These are phyloP conservation scores for Cheilosia urbana DNA, from an alignment of 2,888 invertebrate species.

Conservation along the genomic window DNA sequence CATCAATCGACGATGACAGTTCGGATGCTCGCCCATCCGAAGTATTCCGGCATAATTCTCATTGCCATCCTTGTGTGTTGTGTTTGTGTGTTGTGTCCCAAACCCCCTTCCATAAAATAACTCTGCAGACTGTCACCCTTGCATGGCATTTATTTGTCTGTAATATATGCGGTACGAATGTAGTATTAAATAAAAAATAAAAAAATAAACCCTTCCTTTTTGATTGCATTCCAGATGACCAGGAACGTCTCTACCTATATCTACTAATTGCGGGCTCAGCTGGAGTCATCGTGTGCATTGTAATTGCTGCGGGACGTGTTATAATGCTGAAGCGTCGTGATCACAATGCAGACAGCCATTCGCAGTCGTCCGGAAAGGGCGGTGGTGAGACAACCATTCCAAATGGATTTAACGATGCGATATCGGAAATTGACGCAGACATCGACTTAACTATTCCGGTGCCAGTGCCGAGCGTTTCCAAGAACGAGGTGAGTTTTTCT, in stretches of 20 bases:
- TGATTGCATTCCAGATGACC: conserved; percentile 80
- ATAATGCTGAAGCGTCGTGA: conserved; percentile 88
- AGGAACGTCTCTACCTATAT: conserved; percentile 90
- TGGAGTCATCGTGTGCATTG: conserved; percentile 89
- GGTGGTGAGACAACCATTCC: conserved; percentile 88
- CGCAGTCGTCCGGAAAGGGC: conserved; percentile 86
- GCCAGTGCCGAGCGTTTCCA: conserved; percentile 84
- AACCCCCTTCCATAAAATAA: conserved; percentile 26
- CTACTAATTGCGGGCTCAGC: conserved; percentile 90
- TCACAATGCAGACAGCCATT: conserved; percentile 83
- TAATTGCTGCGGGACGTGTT: conserved; percentile 88
- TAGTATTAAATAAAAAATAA: not conserved
- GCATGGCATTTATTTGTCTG: conserved; percentile 21
- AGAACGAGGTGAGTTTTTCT: conserved; percentile 81
- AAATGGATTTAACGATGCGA: conserved; percentile 92
- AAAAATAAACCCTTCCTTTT: conserved; percentile 42
- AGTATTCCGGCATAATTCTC: conserved; percentile 43
- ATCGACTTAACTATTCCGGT: conserved; percentile 87
- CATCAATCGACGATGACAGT: conserved; percentile 44
- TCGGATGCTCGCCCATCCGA: conserved; percentile 29
- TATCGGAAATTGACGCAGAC: conserved; percentile 92
- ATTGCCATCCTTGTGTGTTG: conserved; percentile 11
- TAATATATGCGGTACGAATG: conserved; percentile 12
- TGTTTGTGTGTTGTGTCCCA: too few relatives aligned
- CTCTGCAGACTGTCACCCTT: conserved; percentile 38